Conservation (phyloP, 2,113 vertebrate genomes). For the Tympanuchus pallidicinctus region DNA sequence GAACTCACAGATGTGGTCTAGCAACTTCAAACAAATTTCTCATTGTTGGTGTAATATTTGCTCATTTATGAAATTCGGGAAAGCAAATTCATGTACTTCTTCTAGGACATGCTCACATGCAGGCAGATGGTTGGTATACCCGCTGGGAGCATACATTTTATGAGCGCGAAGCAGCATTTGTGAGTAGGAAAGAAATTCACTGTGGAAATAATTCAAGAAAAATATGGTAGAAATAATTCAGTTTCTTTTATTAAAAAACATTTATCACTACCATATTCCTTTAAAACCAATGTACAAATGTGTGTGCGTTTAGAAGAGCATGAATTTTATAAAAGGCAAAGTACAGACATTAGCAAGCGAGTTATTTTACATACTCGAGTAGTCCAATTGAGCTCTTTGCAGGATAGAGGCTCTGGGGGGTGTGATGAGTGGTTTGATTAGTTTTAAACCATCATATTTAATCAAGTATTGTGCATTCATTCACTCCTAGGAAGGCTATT, state of each 20-base stretch:
- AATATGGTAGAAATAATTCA: constrained; percentile 35
- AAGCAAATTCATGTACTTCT: neutral
- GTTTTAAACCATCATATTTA: constrained; percentile 50
- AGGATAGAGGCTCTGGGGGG: neutral
- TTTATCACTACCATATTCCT: constrained; percentile 2
- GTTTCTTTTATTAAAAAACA: constrained; percentile 62
- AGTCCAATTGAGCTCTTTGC: constrained; percentile 7
- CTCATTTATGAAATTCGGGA: neutral
- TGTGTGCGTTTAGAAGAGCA: neutral
- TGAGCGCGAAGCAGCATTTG: neutral
- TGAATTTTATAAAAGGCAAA: neutral
- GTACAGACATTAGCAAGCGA: neutral
- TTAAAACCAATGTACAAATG: neutral
- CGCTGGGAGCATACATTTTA: constrained; percentile 1
- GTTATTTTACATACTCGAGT: neutral
- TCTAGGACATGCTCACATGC: neutral
- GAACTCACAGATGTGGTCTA: neutral
- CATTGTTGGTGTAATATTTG: neutral
- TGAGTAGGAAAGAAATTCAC: constrained; percentile 8
- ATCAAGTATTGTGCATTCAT: constrained; percentile 27
- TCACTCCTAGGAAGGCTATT: constrained; percentile 25
- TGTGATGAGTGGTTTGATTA: constrained; percentile 62
- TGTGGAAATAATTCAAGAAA: constrained; percentile 2
- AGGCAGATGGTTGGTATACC: neutral
- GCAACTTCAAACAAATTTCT: neutral